Evolutionary conservation across 2,888 invertebrate species (phyloP).

Genomic region (Dasysyrphus albostriatus): DNA sequence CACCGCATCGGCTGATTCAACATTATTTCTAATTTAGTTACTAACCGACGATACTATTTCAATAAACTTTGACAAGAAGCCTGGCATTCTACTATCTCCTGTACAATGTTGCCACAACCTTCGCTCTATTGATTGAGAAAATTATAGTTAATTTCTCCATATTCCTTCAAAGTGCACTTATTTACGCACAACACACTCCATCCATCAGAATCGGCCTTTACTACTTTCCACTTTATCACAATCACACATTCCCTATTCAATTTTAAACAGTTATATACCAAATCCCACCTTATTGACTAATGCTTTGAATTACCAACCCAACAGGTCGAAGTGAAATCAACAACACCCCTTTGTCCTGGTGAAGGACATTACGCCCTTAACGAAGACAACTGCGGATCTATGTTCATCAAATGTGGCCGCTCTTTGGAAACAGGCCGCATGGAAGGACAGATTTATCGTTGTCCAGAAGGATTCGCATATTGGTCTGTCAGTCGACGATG

Average conservation of each 20-base stretch:
- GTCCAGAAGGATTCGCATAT: slow-evolving; percentile 90
- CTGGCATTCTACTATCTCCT: no score
- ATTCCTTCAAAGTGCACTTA: no score
- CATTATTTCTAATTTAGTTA: no score
- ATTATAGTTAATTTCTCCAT: not conserved
- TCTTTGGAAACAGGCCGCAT: slow-evolving; percentile 84
- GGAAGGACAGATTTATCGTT: slow-evolving; percentile 90
- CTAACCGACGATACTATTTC: not conserved
- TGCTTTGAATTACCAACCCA: slow-evolving; percentile 35
- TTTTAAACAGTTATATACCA: slow-evolving; percentile 1
- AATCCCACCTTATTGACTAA: not conserved
- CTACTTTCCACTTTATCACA: slow-evolving; percentile 20
- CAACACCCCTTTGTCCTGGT: slow-evolving; percentile 86
- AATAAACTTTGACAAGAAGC: not conserved
- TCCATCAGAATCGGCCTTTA: not conserved
- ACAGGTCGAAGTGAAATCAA: slow-evolving; percentile 87
- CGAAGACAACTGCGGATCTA: slow-evolving; percentile 88
- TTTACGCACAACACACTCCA: not conserved
- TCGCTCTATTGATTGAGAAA: not conserved
- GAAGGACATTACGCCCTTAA: slow-evolving; percentile 90
- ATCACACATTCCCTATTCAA: slow-evolving; percentile 28
- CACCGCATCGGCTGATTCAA: no score
- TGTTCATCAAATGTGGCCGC: slow-evolving; percentile 89
- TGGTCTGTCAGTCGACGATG: slow-evolving; percentile 92
- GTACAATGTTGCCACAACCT: no score